phyloP scores from a whole-genome alignment of 2,113 vertebrate species.

The Ardeotis arabs region DNA sequence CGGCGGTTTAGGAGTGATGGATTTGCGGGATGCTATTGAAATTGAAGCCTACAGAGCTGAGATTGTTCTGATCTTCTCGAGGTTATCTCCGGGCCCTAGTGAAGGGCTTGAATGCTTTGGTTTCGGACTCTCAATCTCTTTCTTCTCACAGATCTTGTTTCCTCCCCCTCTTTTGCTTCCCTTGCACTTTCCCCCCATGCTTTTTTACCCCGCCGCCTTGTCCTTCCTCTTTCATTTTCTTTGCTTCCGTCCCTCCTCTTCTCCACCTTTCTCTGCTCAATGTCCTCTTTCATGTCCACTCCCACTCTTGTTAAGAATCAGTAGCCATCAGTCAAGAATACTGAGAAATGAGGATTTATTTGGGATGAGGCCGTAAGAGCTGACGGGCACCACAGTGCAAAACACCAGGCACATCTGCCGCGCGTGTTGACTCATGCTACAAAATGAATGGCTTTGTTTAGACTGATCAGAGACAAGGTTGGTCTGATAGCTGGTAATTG shows the following conservation, averaged over 20 bases:
- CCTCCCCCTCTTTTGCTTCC: conserved; percentile 8
- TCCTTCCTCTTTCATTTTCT: conserved; percentile 15
- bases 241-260: not conserved
- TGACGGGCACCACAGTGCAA: not conserved
- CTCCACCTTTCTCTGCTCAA: not conserved
- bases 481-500: not conserved
- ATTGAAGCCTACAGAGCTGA: not conserved
- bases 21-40: not conserved
- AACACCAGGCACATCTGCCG: not conserved
- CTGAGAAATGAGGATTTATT: not conserved
- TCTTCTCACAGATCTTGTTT: not conserved
- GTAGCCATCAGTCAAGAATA: not conserved
- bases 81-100: not conserved
- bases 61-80: not conserved
- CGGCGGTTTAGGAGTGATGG: not conserved
- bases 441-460: not conserved
- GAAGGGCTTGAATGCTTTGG: not conserved
- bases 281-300: not conserved
- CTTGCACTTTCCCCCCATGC: not conserved
- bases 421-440: not conserved
- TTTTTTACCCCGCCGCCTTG: not conserved
- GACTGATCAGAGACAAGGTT: conserved; percentile 24
- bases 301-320: not conserved
- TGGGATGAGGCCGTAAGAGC: not conserved
- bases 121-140: not conserved